These are phyloP conservation scores for Thaumatotibia leucotreta DNA, from an alignment of 1,140 invertebrate species.

Conservation along the genomic window DNA sequence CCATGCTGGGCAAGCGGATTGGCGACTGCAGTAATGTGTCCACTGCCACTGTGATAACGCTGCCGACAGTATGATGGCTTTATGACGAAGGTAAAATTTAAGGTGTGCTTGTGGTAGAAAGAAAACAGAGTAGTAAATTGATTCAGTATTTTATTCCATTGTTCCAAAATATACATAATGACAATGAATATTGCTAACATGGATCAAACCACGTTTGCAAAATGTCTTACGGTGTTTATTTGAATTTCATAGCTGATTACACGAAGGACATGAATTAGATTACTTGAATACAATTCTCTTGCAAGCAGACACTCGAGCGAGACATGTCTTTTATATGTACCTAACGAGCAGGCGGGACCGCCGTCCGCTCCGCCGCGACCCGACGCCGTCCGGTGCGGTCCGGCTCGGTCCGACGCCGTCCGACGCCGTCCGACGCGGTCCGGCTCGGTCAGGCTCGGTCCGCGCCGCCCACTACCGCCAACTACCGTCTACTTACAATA, in stretches of 20 bases:
- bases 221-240: slow-evolving; percentile 65
- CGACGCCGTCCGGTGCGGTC: not conserved
- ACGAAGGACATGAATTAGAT: slow-evolving; percentile 64
- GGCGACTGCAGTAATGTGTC: too few species aligned
- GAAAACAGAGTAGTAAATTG: slow-evolving; percentile 37
- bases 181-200: slow-evolving; percentile 64
- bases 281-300: slow-evolving; percentile 59
- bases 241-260: slow-evolving; percentile 68
- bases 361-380: not conserved
- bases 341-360: slow-evolving; percentile 18
- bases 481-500: slow-evolving; percentile 44
- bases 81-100: not conserved
- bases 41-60: too few species aligned
- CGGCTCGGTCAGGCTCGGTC: not conserved
- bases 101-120: not conserved
- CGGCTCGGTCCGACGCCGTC: slow-evolving; percentile 6
- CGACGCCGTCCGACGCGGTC: not conserved
- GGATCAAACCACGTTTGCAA: slow-evolving; percentile 62
- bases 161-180: slow-evolving; percentile 75
- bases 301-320: slow-evolving; percentile 35
- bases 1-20: too few species aligned
- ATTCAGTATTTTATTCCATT: slow-evolving; percentile 74
- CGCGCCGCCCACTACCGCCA: slow-evolving; percentile 23
- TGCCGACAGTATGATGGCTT: not conserved
- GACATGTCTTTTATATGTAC: slow-evolving; percentile 38